Evolutionary conservation across 2,113 vertebrate species (phyloP), one percentile per base, ranked within the genome.

Genomic region (Neodontobutis hainanensis): DNA sequence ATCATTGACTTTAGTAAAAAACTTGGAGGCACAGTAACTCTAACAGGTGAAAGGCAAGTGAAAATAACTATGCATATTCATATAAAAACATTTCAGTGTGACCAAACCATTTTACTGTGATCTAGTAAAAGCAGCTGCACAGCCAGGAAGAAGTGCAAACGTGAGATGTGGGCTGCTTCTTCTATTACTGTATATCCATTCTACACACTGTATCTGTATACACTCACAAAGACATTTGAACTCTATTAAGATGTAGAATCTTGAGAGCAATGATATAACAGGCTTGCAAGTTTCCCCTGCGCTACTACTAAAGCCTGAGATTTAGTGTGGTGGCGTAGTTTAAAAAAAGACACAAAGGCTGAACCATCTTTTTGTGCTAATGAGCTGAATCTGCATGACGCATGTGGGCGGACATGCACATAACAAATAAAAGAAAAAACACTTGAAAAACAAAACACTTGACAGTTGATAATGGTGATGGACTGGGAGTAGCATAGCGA

Each of bases 391-490:
- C 59, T 77, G 65, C 63, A 64, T 81, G 82, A 63, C 53, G 68
- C 0, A 19, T 66, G 88, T 86, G 72, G 83, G 83, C 15, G 53
- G 77, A 80, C 81, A 65, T 44, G 65, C 70, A 64, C 45, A 88
- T 80, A 83, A 87, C 81, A 82, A 57, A 76, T 75, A 68, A 75
- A 45, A 73, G 74, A 81, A 69, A 60, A 73, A 42, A 67, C 64
- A 82, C 19, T 27, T 27, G 19, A 46, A 65, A 70, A 82, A 78
- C 46, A 72, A 72, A 50, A 61, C 73, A 47, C 67, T 27, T 75
- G 74, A 77, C 77, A 74, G 88, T 84, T 82, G 83, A 85, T 87
- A 80, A 75, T 68, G 48, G 61, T 82, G 81, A 85, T 83, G 66
- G 79, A 81, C 83, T 58, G 60, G 73, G 61, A 73, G 62, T 4